Percentiles rank a stretch among this genome's conserved stretches.
Conservation (phyloP, 2,113 vertebrate genomes). For the Dunckerocampus dactyliophorus region DNA sequence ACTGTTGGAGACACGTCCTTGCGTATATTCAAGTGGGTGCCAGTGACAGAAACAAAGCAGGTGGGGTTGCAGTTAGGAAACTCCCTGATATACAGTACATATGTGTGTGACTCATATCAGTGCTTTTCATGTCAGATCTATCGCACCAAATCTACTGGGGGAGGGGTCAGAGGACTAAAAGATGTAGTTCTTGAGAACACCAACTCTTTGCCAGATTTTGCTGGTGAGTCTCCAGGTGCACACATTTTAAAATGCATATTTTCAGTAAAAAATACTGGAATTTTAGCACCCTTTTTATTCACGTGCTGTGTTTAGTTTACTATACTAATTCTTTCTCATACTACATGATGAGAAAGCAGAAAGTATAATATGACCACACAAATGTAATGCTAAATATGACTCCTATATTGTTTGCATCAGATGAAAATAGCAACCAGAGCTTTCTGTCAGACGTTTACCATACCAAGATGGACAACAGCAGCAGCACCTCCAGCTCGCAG, state of each 20-base stretch:
- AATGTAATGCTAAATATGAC: not conserved
- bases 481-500: constrained; percentile 89
- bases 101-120: constrained; percentile 1
- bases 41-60: constrained; percentile 92
- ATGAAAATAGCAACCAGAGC: constrained; percentile 98
- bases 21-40: constrained; percentile 97
- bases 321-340: not conserved
- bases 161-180: constrained; percentile 77
- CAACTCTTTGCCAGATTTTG: constrained; percentile 90
- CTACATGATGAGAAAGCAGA: not conserved
- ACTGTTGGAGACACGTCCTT: constrained; percentile 95
- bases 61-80: constrained; percentile 61
- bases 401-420: constrained; percentile 63
- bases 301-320: not conserved
- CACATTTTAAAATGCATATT: not conserved
- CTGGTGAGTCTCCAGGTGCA: constrained; percentile 73
- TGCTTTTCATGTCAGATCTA: constrained; percentile 79
- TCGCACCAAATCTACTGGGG: constrained; percentile 80
- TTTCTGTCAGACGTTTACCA: constrained; percentile 91
- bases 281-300: too few relatives aligned
- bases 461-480: constrained; percentile 90
- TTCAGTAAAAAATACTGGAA: not conserved
- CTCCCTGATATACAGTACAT: not conserved
- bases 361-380: not conserved
- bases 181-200: constrained; percentile 83